Evolutionary conservation across 2,888 invertebrate species (phyloP), one percentile per base, ranked within the genome.

Genomic region (Allygus modestus): DNA sequence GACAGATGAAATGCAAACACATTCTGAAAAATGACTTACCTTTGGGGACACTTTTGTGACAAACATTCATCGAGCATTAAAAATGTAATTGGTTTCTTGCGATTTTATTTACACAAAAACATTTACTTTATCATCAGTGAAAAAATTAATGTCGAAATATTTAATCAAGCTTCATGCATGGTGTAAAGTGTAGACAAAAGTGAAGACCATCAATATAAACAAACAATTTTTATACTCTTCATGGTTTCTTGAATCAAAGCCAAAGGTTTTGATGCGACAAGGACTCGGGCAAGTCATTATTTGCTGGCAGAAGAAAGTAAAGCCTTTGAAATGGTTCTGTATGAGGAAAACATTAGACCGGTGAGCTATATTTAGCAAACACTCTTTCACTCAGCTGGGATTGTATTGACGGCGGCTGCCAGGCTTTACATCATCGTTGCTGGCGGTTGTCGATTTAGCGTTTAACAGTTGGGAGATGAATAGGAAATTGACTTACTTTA

Each of bases 331-430:
- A 65, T 65, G 65, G 65, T 65, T 31, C 5, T 65, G 65, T 17
- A 65, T 65, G 65, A 65, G 65, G 65, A 65, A 65, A 65, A 65
- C 65, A 65, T 65, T 65, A 65, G 65, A 65, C 4, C 65, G 31
- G 65, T 31, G 65, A 28, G 28, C 65, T 65, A 31, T 65, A 65
- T 65, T 65, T 5, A 65, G 65, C 65, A 65, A 65, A 65, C 65
- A 65, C 65, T 65, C 65, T 65, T 65, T 65, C 65, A 65, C 65
- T 65, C 65, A 65, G 28, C 28, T 28, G 65, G 65, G 31, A 65
- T 31, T 28, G 65, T 65, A 65, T 65, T 65, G 65, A 28, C 17
- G 65, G n/a, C 9, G 12, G 65, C 65, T 65, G 65, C 65, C 65
- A 65, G 28, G 65, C 5, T 65, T 65, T 31, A 28, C 65, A 65